A percentile compares a stretch with the other conserved stretches of the same genome.
Evolutionary conservation across 2,888 invertebrate species (phyloP).

Genomic region (Ormyrus nitidulus): DNA sequence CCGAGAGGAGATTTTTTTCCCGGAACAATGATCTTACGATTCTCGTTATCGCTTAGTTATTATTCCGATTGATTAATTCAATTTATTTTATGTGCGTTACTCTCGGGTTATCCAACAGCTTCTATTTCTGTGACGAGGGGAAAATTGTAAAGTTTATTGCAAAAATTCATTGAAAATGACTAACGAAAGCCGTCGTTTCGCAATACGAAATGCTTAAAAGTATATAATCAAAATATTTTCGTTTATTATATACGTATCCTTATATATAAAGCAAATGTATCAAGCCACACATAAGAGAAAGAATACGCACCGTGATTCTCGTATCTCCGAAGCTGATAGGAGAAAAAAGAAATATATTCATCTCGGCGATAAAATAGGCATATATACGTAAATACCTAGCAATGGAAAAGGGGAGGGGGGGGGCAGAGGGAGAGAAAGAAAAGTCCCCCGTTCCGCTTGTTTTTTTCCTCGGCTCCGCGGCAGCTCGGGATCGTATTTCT

Average conservation of each 20-base stretch:
- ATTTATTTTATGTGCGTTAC: too few species aligned
- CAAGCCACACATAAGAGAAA: background rate
- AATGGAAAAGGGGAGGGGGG: slow-evolving; percentile 31
- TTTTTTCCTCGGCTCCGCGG: background rate
- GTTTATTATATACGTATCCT: too few species aligned
- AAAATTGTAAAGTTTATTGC: too few species aligned
- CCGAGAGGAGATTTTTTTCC: background rate
- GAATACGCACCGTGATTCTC: slow-evolving; percentile 8
- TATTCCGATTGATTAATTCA: background rate
- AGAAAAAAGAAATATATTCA: slow-evolving; percentile 26
- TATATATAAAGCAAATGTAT: too few species aligned
- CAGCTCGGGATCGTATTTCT: slow-evolving; percentile 35
- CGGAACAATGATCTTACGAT: background rate
- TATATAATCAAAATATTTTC: too few species aligned
- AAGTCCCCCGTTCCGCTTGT: slow-evolving; percentile 3
- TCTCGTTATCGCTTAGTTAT: background rate
- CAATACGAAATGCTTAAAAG: too few species aligned
- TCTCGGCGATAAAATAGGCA: slow-evolving; percentile 41
- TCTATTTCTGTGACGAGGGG: too few species aligned
- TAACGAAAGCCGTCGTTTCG: too few species aligned
- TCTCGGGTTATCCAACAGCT: too few species aligned
- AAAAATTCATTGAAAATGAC: too few species aligned
- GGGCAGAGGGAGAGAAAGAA: slow-evolving; percentile 32
- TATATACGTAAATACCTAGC: slow-evolving; percentile 37
- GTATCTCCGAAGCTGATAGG: background rate